These are phyloP conservation scores for Liopterus haemorrhoidalis DNA, from an alignment of 2,888 invertebrate genomes.

Conservation along the genomic window DNA sequence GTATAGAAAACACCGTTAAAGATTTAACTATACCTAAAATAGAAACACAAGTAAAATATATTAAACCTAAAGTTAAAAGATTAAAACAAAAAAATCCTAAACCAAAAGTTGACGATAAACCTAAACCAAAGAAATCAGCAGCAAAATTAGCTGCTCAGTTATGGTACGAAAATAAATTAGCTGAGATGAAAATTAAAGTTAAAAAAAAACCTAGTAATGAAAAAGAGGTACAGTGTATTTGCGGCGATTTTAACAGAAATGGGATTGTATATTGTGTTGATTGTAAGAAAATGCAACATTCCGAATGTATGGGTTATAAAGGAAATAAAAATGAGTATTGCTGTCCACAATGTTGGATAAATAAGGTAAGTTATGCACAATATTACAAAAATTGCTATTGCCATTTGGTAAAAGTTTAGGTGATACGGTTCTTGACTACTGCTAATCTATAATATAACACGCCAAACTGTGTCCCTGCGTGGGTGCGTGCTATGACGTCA, in stretches of 20 bases:
- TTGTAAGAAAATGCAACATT: constrained; percentile 60
- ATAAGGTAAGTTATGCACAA: constrained; percentile 32
- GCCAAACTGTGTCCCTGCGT: too few species aligned
- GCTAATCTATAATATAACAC: too few species aligned
- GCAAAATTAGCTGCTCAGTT: constrained; percentile 34
- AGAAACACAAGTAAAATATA: constrained; percentile 15
- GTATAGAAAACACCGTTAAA: too few species aligned
- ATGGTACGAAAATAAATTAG: constrained; percentile 39
- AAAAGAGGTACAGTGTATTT: constrained; percentile 44
- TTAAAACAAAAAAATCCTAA: constrained; percentile 21
- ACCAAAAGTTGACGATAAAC: constrained; percentile 35
- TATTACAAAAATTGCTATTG: constrained; percentile 1
- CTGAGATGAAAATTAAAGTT: constrained; percentile 25
- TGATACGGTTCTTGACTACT: too few species aligned
- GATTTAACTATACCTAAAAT: constrained; percentile 11
- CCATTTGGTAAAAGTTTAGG: not conserved
- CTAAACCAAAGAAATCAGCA: constrained; percentile 14
- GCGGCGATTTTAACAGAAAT: constrained; percentile 38
- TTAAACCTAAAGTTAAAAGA: constrained; percentile 14
- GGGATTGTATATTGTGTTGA: constrained; percentile 47
- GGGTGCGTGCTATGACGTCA: too few species aligned
- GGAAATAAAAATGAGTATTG: constrained; percentile 46
- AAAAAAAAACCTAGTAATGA: constrained; percentile 20
- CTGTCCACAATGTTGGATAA: constrained; percentile 63
- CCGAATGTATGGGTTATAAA: constrained; percentile 53